phyloP scores from a whole-genome alignment of 2,888 invertebrate species.

The Macropis europaea region DNA sequence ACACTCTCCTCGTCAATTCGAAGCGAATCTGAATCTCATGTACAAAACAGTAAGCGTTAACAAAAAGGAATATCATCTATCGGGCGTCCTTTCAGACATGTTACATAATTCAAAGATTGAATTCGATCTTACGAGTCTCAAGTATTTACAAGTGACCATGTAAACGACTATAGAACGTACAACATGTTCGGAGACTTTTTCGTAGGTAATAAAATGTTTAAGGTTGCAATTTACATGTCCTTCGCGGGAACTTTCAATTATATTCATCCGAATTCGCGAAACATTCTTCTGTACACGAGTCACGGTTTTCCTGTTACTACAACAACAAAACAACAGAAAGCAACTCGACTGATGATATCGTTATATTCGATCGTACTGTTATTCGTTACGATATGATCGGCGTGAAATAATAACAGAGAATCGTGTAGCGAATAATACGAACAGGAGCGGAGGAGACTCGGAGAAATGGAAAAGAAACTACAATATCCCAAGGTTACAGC shows the following conservation, averaged over 20 bases:
- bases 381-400: neutral
- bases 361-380: neutral
- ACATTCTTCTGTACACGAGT: neutral
- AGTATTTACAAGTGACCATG: too few species aligned
- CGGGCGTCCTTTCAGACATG: too few species aligned
- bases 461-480: constrained; percentile 25
- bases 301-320: neutral
- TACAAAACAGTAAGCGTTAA: too few species aligned
- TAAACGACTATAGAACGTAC: too few species aligned
- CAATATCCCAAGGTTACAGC: constrained; percentile 29
- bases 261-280: neutral
- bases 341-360: neutral
- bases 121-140: too few species aligned
- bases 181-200: too few species aligned
- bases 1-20: too few species aligned
- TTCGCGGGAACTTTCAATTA: neutral
- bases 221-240: constrained; percentile 16
- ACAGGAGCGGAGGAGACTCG: constrained; percentile 8
- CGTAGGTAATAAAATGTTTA: neutral
- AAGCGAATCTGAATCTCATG: too few species aligned
- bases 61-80: too few species aligned
- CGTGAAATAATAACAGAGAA: neutral
- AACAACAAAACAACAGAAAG: constrained; percentile 12
- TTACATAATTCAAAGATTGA: too few species aligned
- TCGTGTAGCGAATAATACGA: constrained; percentile 10